Percentiles rank a stretch among this genome's conserved stretches.
These are phyloP conservation scores for Leucosticte australis DNA, from an alignment of 2,113 vertebrate genomes.

Conservation along the genomic window DNA sequence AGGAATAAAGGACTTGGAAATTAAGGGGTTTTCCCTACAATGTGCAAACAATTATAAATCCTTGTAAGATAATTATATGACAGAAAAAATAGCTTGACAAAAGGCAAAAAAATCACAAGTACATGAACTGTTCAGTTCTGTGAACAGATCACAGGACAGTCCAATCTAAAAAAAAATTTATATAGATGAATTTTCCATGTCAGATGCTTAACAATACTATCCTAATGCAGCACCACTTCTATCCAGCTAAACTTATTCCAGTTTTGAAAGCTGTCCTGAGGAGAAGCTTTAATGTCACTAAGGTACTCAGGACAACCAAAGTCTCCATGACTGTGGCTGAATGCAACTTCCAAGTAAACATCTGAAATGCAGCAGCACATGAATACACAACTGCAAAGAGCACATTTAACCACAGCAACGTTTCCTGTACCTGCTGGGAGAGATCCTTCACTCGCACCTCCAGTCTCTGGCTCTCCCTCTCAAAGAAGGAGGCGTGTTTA, in stretches of 20 bases:
- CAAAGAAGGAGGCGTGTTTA: constrained; percentile 85
- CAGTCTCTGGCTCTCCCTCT: constrained; percentile 88
- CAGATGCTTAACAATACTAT: neutral
- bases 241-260: neutral
- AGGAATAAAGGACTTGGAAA: neutral
- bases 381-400: neutral
- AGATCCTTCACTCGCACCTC: constrained; percentile 89
- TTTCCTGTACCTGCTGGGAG: constrained; percentile 84
- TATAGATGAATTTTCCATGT: neutral
- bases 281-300: neutral
- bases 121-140: neutral
- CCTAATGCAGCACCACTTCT: neutral
- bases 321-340: neutral
- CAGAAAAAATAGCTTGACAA: neutral
- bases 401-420: neutral
- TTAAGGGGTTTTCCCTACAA: neutral
- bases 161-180: neutral
- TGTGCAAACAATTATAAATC: neutral
- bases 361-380: neutral
- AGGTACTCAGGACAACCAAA: neutral
- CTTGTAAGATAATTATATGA: neutral
- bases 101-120: neutral
- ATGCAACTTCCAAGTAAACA: neutral
- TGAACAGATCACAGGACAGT: neutral
- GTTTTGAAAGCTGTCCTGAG: neutral